Percentiles rank a stretch among this genome's conserved stretches.
Evolutionary conservation across 2,797 vertebrate genomes (phyloP).

Genomic region (Oreochromis mossambicus): DNA sequence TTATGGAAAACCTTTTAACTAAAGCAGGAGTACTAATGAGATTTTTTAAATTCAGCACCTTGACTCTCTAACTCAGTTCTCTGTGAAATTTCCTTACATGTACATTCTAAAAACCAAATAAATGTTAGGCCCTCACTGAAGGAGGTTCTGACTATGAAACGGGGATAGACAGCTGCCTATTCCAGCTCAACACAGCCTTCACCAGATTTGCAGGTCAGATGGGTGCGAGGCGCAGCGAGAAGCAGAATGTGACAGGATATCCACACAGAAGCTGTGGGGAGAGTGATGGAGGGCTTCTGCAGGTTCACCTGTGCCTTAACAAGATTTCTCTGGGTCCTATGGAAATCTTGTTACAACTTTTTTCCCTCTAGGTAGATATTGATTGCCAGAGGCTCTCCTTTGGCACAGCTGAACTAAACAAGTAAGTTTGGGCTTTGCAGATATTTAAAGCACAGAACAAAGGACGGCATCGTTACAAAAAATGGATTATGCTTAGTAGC

Average conservation of each 20-base stretch:
- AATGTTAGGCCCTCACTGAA: neutral
- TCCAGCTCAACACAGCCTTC: neutral
- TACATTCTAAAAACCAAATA: conserved; percentile 5
- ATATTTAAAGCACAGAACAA: neutral
- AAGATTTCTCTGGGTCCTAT: neutral
- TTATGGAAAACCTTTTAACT: neutral
- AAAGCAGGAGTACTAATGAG: conserved; percentile 32
- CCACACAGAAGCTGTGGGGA: neutral
- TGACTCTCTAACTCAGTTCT: conserved; percentile 14
- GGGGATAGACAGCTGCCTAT: neutral
- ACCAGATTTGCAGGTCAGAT: neutral
- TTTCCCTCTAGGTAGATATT: neutral
- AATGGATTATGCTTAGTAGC: neutral
- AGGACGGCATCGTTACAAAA: neutral
- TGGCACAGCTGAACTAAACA: neutral
- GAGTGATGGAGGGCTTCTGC: neutral
- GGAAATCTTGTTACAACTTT: neutral
- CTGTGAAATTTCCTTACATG: neutral
- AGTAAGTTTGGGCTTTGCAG: neutral
- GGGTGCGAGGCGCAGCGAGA: neutral
- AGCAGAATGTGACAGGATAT: neutral
- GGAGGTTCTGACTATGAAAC: neutral
- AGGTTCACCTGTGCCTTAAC: neutral
- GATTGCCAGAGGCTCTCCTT: neutral
- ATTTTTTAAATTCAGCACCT: neutral